Percentiles rank a stretch among this genome's conserved stretches.
Conservation (phyloP, 1,140 invertebrate genomes). For the Diachasma alloeum region DNA sequence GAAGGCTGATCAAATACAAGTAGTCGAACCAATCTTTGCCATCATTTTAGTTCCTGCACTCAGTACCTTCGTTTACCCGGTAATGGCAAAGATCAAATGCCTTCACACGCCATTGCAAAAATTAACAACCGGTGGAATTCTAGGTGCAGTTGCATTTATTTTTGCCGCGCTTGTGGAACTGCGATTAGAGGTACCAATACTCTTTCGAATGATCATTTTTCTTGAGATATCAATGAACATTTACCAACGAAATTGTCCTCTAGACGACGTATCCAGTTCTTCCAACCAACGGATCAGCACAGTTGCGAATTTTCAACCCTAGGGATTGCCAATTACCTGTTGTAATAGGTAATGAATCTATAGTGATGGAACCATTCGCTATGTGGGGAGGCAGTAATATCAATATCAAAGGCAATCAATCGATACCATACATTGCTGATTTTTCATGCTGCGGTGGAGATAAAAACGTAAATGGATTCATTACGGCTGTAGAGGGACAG, state of each 20-base stretch:
- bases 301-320: constrained; percentile 78
- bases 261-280: constrained; percentile 75
- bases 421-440: neutral
- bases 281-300: constrained; percentile 68
- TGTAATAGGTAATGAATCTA: constrained; percentile 19
- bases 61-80: too few relatives aligned
- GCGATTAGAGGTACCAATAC: too few relatives aligned
- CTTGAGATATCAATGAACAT: too few relatives aligned
- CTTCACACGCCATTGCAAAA: too few relatives aligned
- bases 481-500: constrained; percentile 11
- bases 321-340: constrained; percentile 59
- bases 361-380: constrained; percentile 41
- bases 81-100: too few relatives aligned
- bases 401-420: neutral
- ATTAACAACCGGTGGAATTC: too few relatives aligned
- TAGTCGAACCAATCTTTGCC: too few relatives aligned
- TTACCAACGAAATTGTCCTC: constrained; percentile 35
- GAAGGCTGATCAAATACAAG: too few relatives aligned
- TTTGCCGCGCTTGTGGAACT: too few relatives aligned
- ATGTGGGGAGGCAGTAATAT: constrained; percentile 53
- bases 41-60: too few relatives aligned
- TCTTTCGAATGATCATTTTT: too few relatives aligned
- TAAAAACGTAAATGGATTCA: constrained; percentile 3
- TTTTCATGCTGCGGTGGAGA: constrained; percentile 17
- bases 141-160: too few relatives aligned